Evolutionary conservation across 2,113 vertebrate genomes (phyloP).

Genomic region (Hiodon tergisus): DNA sequence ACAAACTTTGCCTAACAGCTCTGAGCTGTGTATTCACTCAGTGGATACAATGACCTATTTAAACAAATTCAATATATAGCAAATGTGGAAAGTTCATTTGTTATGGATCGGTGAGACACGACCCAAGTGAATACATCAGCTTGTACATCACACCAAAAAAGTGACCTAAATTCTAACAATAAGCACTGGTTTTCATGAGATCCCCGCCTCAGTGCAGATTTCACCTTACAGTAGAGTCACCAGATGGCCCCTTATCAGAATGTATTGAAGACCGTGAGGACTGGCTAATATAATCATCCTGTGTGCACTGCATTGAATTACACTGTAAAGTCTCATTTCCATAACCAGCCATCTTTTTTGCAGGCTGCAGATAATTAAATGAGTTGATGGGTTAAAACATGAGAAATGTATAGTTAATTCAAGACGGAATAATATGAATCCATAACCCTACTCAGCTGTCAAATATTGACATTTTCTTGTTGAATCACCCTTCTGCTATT

Average conservation of each 20-base stretch:
- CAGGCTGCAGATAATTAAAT: no score
- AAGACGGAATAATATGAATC: no score
- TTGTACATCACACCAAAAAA: not conserved
- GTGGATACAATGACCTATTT: constrained; percentile 3
- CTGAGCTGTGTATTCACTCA: no score
- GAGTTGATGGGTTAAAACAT: no score
- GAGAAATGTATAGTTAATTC: no score
- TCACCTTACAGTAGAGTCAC: not conserved
- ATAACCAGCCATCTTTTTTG: no score
- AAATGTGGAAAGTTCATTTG: constrained; percentile 8
- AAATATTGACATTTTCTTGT: no score
- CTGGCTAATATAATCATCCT: not conserved
- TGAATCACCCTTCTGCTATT: no score
- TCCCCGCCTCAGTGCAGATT: not conserved
- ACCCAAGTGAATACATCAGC: not conserved
- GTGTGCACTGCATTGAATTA: not conserved
- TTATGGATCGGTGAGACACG: not conserved
- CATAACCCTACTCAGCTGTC: no score
- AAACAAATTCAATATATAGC: not conserved
- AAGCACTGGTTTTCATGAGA: not conserved
- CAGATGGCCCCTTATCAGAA: not conserved
- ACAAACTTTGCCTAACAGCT: no score
- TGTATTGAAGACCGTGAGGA: not conserved
- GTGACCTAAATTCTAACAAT: not conserved
- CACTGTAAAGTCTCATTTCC: no score